Conservation (phyloP, 2,888 invertebrate genomes). For the Coecobrya sp. region DNA sequence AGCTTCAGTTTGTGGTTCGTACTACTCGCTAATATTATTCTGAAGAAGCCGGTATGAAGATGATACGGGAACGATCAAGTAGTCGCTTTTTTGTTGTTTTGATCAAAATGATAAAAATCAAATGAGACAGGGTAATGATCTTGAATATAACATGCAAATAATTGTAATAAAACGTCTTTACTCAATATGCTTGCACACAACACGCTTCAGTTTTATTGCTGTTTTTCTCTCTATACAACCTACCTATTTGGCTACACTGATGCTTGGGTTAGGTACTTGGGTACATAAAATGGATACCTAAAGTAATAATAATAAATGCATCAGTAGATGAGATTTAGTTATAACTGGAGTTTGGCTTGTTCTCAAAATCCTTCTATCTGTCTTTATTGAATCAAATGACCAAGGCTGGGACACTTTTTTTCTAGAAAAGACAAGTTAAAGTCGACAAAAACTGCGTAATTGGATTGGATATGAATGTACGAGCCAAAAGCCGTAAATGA, state of each 20-base stretch:
- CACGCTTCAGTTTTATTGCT: conserved; percentile 19
- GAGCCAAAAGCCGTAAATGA: conserved; percentile 10
- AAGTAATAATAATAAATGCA: no score
- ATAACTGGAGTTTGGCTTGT: conserved; percentile 44
- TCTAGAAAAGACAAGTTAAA: conserved; percentile 4
- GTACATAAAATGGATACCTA: not conserved
- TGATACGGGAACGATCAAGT: conserved; percentile 65
- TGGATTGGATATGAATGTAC: no score
- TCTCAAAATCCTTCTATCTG: not conserved
- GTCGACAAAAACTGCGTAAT: not conserved
- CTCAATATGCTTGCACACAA: conserved; percentile 22
- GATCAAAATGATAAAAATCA: conserved; percentile 56
- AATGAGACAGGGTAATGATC: conserved; percentile 51
- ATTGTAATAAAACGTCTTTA: conserved; percentile 29
- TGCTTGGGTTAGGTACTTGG: not conserved
- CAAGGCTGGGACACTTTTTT: not conserved
- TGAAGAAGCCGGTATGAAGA: conserved; percentile 8
- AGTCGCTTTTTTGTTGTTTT: conserved; percentile 46
- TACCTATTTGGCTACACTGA: not conserved
- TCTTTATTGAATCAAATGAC: not conserved
- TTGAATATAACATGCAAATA: conserved; percentile 38
- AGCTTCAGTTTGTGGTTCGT: not conserved
- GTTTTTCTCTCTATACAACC: not conserved
- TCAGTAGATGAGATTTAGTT: not conserved
- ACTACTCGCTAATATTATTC: not conserved